Evolutionary conservation across 2,797 vertebrate genomes (phyloP).

Genomic region (Eremophila alpestris): DNA sequence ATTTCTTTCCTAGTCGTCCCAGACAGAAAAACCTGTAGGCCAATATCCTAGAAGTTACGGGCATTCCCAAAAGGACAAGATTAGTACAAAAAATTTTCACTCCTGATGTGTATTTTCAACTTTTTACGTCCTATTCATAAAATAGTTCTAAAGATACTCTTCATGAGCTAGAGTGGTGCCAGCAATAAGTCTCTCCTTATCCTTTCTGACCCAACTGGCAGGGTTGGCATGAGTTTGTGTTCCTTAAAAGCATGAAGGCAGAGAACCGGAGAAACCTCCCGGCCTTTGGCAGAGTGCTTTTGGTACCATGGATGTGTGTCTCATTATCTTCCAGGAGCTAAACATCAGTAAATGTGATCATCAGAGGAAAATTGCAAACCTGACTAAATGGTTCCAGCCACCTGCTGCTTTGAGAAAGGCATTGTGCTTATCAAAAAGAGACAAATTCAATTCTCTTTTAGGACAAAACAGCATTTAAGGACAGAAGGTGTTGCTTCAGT

Average conservation of each 20-base stretch:
- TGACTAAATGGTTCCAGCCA: neutral
- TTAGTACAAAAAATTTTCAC: neutral
- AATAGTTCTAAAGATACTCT: neutral
- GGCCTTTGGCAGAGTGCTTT: fast-evolving
- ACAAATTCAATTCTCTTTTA: neutral
- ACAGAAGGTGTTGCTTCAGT: neutral
- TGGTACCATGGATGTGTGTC: neutral
- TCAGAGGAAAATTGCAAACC: neutral
- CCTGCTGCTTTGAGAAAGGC: neutral
- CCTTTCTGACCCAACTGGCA: neutral
- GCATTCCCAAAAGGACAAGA: neutral
- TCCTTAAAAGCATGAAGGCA: neutral
- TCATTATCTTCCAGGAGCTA: neutral
- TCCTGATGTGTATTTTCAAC: neutral
- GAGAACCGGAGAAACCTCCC: neutral
- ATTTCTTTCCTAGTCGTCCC: neutral
- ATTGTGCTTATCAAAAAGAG: neutral
- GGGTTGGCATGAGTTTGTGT: neutral
- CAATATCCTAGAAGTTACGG: neutral
- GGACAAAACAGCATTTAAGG: neutral
- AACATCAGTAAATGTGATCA: neutral
- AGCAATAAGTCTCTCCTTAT: neutral
- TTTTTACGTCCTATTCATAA: neutral
- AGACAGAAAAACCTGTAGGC: neutral
- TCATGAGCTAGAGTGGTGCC: neutral